These are phyloP conservation scores for Drosophila subpulchrella DNA, from an alignment of 1,140 invertebrate genomes.

Conservation along the genomic window DNA sequence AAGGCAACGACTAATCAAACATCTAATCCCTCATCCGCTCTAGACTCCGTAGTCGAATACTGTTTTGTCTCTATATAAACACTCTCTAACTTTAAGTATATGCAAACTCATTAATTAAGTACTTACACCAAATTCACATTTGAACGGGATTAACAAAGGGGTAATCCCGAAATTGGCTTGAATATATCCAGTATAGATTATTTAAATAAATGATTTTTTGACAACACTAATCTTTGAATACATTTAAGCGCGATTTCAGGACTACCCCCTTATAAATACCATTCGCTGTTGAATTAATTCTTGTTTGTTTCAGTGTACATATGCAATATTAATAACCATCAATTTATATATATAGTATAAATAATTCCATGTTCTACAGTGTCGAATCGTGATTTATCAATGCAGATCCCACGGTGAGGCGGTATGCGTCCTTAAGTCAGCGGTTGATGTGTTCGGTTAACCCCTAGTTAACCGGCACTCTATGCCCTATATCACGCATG, in stretches of 20 bases:
- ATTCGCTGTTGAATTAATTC: neutral
- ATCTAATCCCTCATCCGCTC: conserved; percentile 19
- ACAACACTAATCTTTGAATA: neutral
- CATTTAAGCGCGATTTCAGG: neutral
- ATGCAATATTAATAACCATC: conserved; percentile 22
- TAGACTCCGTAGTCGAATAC: conserved; percentile 34
- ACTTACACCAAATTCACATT: conserved; percentile 7
- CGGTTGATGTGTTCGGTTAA: conserved; percentile 30
- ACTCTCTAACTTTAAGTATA: conserved; percentile 35
- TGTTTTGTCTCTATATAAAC: conserved; percentile 16
- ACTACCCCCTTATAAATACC: neutral
- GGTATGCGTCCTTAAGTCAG: conserved; percentile 74
- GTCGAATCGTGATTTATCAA: conserved; percentile 8
- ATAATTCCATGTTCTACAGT: conserved; percentile 29
- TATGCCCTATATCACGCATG: neutral
- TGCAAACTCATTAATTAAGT: conserved; percentile 29
- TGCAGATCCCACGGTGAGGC: conserved; percentile 78
- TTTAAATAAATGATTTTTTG: neutral
- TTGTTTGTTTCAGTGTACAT: conserved; percentile 15
- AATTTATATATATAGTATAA: conserved; percentile 15
- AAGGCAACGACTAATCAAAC: conserved; percentile 13
- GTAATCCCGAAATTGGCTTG: neutral
- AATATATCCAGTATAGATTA: neutral
- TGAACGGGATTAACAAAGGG: neutral
- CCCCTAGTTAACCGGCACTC: neutral